A percentile compares a stretch with the other conserved stretches of the same genome.
phyloP scores from a whole-genome alignment of 2,888 invertebrate species.

The Dendrolimus houi region DNA sequence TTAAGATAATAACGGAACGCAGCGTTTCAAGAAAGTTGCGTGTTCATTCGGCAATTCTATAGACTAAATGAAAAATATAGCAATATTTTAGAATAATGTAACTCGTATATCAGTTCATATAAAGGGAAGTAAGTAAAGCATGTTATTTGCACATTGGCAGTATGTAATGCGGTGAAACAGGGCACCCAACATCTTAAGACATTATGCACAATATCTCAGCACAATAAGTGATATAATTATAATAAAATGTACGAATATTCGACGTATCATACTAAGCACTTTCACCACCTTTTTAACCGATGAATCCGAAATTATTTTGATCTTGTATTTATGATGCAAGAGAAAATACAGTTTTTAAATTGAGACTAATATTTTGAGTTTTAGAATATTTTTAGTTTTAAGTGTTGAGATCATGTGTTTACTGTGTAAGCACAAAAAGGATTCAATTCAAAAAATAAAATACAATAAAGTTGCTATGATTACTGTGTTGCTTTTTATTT shows the following conservation, averaged over 20 bases:
- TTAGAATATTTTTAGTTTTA: conserved; percentile 82
- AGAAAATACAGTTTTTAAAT: conserved; percentile 44
- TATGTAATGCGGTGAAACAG: conserved; percentile 54
- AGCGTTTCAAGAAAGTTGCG: conserved; percentile 9
- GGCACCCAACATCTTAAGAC: conserved; percentile 57
- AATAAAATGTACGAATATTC: conserved; percentile 35
- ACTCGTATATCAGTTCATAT: conserved; percentile 73
- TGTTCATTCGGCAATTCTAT: conserved; percentile 65
- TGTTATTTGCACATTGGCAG: conserved; percentile 63
- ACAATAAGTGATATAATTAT: conserved; percentile 56
- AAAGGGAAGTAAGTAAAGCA: conserved; percentile 59
- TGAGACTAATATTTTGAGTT: conserved; percentile 67
- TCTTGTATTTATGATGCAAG: neutral
- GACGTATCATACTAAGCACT: conserved; percentile 51
- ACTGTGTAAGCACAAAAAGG: conserved; percentile 83
- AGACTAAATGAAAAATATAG: conserved; percentile 75
- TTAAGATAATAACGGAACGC: neutral
- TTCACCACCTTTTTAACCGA: conserved; percentile 43
- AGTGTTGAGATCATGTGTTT: conserved; percentile 82
- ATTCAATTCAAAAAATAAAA: conserved; percentile 80
- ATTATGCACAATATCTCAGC: conserved; percentile 69
- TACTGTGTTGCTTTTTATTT: conserved; percentile 53
- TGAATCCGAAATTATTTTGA: conserved; percentile 26
- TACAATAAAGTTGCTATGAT: conserved; percentile 84
- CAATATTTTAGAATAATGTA: conserved; percentile 75